A percentile compares a stretch with the other conserved stretches of the same genome.
phyloP scores from a whole-genome alignment of 2,888 invertebrate genomes.

The Agonopterix subpropinquella region DNA sequence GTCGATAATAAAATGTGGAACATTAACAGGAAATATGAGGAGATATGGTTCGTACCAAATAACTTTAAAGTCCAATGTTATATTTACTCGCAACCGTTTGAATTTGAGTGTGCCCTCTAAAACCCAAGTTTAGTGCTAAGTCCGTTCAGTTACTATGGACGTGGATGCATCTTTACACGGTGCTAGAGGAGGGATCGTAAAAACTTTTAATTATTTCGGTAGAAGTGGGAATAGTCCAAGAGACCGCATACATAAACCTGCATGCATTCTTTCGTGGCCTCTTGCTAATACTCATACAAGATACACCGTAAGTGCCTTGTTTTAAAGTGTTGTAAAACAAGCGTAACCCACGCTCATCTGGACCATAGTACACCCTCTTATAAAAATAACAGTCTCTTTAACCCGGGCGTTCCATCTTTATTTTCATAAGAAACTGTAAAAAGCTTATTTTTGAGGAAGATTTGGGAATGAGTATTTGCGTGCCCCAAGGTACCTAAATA shows the following conservation, averaged over 20 bases:
- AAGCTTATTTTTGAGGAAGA: neutral
- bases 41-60: no score
- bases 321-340: slow-evolving; percentile 69
- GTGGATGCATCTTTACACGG: slow-evolving; percentile 42
- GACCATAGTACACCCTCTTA: slow-evolving; percentile 32
- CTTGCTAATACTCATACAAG: slow-evolving; percentile 34
- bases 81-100: slow-evolving; percentile 18
- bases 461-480: no score
- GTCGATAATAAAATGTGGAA: no score
- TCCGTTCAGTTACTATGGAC: slow-evolving; percentile 16
- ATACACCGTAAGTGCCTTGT: slow-evolving; percentile 39
- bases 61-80: no score
- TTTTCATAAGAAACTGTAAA: slow-evolving; percentile 9
- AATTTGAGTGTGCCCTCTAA: slow-evolving; percentile 26
- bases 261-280: slow-evolving; percentile 53
- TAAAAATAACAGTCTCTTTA: slow-evolving; percentile 35
- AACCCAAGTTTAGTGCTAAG: slow-evolving; percentile 21
- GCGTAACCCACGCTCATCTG: slow-evolving; percentile 41
- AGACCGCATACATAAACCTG: slow-evolving; percentile 58
- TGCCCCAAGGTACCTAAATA: no score
- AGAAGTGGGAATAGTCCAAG: slow-evolving; percentile 50
- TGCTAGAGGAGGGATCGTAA: slow-evolving; percentile 52
- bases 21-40: no score
- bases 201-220: slow-evolving; percentile 71
- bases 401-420: slow-evolving; percentile 2